These are phyloP conservation scores for Gisinianus flammeolus DNA, from an alignment of 2,888 invertebrate genomes.

Conservation along the genomic window DNA sequence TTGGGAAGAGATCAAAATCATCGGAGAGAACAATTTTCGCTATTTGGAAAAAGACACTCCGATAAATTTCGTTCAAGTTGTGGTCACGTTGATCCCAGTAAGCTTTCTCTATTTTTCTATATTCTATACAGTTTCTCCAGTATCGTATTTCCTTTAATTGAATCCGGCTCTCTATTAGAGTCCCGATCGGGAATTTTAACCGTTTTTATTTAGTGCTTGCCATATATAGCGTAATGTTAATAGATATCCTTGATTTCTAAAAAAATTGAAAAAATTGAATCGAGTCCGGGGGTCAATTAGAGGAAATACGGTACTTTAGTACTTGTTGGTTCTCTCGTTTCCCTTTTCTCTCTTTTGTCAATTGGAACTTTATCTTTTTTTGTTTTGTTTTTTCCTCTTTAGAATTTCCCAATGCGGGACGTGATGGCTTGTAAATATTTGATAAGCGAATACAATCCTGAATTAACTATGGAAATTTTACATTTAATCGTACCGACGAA, in stretches of 20 bases:
- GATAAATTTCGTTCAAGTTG: not conserved
- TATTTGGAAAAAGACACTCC: constrained; percentile 23
- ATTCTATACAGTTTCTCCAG: too few relatives aligned
- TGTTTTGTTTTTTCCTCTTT: constrained; percentile 56
- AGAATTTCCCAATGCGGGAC: constrained; percentile 76
- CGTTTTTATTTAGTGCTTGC: too few relatives aligned
- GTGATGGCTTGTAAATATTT: constrained; percentile 79
- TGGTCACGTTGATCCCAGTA: constrained; percentile 26
- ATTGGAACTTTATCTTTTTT: constrained; percentile 70
- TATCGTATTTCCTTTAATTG: too few relatives aligned
- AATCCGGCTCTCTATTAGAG: too few relatives aligned
- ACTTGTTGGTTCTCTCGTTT: too few relatives aligned
- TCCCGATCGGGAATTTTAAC: too few relatives aligned
- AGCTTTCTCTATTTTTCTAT: too few relatives aligned
- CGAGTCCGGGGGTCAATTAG: too few relatives aligned
- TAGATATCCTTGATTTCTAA: too few relatives aligned
- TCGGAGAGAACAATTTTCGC: constrained; percentile 16
- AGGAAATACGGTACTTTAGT: too few relatives aligned
- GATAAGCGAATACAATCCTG: constrained; percentile 79
- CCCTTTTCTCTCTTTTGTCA: too few relatives aligned
- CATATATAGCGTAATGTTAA: too few relatives aligned
- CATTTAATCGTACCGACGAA: constrained; percentile 63
- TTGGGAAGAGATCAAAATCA: constrained; percentile 25
- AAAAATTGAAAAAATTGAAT: not conserved
- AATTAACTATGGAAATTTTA: constrained; percentile 68